Conservation (phyloP, 2,113 vertebrate genomes). For the Sturnus vulgaris region DNA sequence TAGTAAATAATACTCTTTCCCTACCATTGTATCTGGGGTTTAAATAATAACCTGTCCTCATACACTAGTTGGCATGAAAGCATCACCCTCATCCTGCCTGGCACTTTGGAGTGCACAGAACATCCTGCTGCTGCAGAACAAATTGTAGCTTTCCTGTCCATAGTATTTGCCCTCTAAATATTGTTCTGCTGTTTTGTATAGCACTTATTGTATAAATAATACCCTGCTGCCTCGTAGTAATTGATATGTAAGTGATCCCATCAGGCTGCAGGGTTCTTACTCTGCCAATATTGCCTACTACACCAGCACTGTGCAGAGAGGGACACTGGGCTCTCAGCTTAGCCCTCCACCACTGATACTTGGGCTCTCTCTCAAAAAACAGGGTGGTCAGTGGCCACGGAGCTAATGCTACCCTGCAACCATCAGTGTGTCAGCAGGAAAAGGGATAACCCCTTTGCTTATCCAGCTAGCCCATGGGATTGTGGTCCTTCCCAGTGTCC, state of each 20-base stretch:
- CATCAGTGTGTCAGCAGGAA: neutral
- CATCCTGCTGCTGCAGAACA: conserved; percentile 11
- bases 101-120: neutral
- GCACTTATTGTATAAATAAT: conserved; percentile 25
- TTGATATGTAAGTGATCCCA: neutral
- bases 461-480: neutral
- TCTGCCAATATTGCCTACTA: neutral
- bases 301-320: neutral
- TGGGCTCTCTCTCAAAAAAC: neutral
- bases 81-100: neutral
- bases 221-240: neutral
- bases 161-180: conserved; percentile 34
- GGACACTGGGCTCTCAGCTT: neutral
- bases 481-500: neutral
- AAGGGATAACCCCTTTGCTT: neutral
- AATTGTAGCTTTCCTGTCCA: conserved; percentile 26
- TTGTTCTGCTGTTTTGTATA: conserved; percentile 10
- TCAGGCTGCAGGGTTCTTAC: neutral
- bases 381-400: neutral
- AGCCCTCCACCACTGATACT: neutral
- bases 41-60: conserved; percentile 49
- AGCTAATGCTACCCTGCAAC: neutral
- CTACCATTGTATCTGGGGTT: conserved; percentile 23
- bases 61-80: neutral
- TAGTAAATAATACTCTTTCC: conserved; percentile 40